Conservation (phyloP, 2,113 vertebrate genomes). For the Ochotona princeps region DNA sequence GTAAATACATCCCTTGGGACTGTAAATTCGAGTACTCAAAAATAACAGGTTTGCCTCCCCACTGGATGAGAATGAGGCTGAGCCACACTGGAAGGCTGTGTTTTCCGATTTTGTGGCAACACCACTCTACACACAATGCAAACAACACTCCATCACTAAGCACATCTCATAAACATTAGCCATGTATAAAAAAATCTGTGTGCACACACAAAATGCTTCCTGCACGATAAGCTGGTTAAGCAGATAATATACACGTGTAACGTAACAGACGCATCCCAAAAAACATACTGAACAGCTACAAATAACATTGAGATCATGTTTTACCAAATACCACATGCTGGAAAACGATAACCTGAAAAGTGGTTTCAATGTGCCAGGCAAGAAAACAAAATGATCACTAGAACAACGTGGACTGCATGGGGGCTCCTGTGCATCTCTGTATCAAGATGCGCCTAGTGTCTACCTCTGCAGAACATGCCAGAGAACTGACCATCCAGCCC, state of each 20-base stretch:
- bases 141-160: background rate
- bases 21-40: constrained; percentile 57
- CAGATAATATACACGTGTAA: background rate
- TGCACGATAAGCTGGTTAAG: background rate
- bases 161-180: constrained; percentile 9
- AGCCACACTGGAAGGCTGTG: constrained; percentile 48
- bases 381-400: background rate
- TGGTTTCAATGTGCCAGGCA: background rate
- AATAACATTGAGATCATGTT: background rate
- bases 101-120: constrained; percentile 48
- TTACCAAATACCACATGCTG: background rate
- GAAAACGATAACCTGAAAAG: background rate
- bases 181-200: background rate
- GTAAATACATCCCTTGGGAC: constrained; percentile 48
- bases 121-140: background rate
- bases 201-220: background rate
- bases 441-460: background rate
- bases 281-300: background rate
- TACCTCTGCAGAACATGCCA: background rate
- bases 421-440: background rate
- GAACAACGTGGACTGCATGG: background rate
- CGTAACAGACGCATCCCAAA: background rate
- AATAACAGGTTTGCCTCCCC: constrained; percentile 67
- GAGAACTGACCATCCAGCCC: background rate
- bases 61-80: constrained; percentile 39